phyloP scores from a whole-genome alignment of 1,140 invertebrate genomes.

The Pachypeltis micranthus region DNA sequence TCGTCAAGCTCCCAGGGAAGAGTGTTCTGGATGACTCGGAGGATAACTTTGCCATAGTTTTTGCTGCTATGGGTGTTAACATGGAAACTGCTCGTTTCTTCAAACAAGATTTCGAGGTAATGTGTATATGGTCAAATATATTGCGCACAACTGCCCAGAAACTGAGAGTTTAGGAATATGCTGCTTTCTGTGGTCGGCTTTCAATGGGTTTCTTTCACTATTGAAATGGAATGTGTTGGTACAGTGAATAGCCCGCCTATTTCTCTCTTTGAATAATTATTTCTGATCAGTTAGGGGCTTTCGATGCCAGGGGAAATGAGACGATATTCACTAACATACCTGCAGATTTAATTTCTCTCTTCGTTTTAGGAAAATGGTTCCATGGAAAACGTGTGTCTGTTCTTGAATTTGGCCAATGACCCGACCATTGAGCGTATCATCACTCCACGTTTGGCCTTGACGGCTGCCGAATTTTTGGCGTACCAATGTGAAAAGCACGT shows the following conservation, averaged over 20 bases:
- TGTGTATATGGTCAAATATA: not conserved
- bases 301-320: too few relatives aligned
- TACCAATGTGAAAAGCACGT: constrained; percentile 98
- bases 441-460: constrained; percentile 89
- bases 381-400: constrained; percentile 97
- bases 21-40: constrained; percentile 80
- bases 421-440: constrained; percentile 98
- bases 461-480: constrained; percentile 91
- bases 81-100: constrained; percentile 98
- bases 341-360: not conserved
- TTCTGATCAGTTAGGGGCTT: too few relatives aligned
- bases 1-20: constrained; percentile 82
- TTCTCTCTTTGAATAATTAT: too few relatives aligned
- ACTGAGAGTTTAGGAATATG: too few relatives aligned
- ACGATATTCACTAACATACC: not conserved
- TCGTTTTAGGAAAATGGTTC: constrained; percentile 79
- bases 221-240: too few relatives aligned
- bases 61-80: constrained; percentile 98
- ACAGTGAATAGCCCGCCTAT: too few relatives aligned
- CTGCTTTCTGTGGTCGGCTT: too few relatives aligned
- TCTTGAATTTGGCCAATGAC: constrained; percentile 96
- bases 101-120: constrained; percentile 42
- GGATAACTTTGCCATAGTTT: constrained; percentile 95
- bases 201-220: too few relatives aligned
- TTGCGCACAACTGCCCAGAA: too few relatives aligned